Percentiles rank a stretch among this genome's conserved stretches.
Evolutionary conservation across 2,797 vertebrate genomes (phyloP).

Genomic region (Microcaecilia unicolor): DNA sequence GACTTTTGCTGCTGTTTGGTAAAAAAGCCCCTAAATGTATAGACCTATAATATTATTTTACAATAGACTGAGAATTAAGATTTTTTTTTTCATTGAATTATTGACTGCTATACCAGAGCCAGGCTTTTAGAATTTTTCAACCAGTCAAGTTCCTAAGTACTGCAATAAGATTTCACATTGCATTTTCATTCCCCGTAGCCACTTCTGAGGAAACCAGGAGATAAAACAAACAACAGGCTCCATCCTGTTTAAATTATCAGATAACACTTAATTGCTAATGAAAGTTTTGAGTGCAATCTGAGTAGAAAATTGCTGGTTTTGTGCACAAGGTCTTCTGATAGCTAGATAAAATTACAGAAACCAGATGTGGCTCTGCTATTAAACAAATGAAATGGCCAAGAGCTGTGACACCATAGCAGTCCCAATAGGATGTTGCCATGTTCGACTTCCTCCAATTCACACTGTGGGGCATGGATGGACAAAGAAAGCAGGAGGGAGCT

Average conservation of each 20-base stretch:
- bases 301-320: slow-evolving; percentile 7
- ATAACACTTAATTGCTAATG: slow-evolving; percentile 9
- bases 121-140: too few relatives aligned
- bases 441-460: not conserved
- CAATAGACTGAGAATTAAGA: too few relatives aligned
- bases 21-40: too few relatives aligned
- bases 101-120: too few relatives aligned
- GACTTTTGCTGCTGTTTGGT: too few relatives aligned
- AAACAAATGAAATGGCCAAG: not conserved
- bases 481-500: not conserved
- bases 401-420: not conserved
- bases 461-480: not conserved
- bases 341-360: slow-evolving; percentile 3
- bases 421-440: not conserved
- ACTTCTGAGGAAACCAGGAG: not conserved
- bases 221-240: not conserved
- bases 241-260: slow-evolving; percentile 9
- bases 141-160: too few relatives aligned
- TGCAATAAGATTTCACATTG: too few relatives aligned
- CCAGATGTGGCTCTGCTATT: not conserved
- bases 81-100: too few relatives aligned
- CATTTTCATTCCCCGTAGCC: too few relatives aligned
- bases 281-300: slow-evolving; percentile 5
- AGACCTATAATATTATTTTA: too few relatives aligned
- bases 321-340: not conserved